Evolutionary conservation across 2,888 invertebrate species (phyloP).

Genomic region (Leptinotarsa juncta): DNA sequence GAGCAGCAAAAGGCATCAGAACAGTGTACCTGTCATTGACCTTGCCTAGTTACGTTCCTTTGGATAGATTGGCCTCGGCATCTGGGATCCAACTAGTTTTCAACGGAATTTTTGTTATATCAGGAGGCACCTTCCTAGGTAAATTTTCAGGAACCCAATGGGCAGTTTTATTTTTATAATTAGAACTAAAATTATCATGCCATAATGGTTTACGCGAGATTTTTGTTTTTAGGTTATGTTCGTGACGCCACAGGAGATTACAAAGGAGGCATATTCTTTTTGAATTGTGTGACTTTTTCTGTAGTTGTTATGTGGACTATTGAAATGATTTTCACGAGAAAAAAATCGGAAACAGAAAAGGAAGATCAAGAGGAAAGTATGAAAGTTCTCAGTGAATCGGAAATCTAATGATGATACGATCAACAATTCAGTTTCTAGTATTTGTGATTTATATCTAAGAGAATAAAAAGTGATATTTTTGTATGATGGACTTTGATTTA

Average conservation of each 20-base stretch:
- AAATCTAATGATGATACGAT: background rate
- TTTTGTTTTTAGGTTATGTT: background rate
- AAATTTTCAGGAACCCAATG: constrained; percentile 29
- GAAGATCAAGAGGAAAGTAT: constrained; percentile 16
- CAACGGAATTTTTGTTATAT: constrained; percentile 73
- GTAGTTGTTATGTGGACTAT: constrained; percentile 72
- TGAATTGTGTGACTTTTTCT: constrained; percentile 71
- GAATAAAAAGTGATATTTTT: constrained; percentile 13
- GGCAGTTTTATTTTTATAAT: too few species aligned
- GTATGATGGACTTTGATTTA: background rate
- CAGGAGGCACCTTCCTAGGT: constrained; percentile 75
- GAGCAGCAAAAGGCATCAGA: constrained; percentile 76
- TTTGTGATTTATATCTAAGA: background rate
- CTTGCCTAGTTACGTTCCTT: constrained; percentile 76
- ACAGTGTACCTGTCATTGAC: constrained; percentile 78
- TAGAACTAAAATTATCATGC: too few species aligned
- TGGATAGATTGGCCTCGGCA: constrained; percentile 75
- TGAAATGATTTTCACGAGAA: constrained; percentile 58
- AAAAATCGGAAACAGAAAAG: constrained; percentile 7
- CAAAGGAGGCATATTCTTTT: constrained; percentile 70
- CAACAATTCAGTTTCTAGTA: background rate
- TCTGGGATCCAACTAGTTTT: constrained; percentile 78
- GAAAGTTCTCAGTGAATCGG: background rate
- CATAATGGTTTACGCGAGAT: background rate
- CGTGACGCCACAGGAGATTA: constrained; percentile 69